Evolutionary conservation across 2,113 vertebrate genomes (phyloP), one percentile per base, ranked within the genome.

Genomic region (Acanthisitta chloris): DNA sequence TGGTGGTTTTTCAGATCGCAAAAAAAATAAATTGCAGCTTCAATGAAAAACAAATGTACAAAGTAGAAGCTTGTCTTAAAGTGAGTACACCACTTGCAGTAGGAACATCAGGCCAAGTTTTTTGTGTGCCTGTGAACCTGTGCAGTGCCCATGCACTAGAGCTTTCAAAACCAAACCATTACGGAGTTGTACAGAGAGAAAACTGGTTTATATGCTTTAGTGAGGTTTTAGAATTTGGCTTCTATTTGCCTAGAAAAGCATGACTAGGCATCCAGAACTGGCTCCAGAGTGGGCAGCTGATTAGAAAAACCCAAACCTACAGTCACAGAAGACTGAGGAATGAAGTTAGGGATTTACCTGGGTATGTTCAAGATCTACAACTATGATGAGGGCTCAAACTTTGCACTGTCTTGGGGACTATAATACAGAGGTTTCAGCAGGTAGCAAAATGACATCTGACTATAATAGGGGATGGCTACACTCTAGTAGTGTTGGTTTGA

Each of bases 301-400:
- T 57, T 40, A 9, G 12, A 34, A 4, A 21, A 45, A 14, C 4
- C 10, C 52, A 78, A 31, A 38, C 8, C 19, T 26, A 0, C 3
- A 6, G 12, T 20, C 21, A 20, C 62, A 25, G 14, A 43, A 14
- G 19, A 38, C 7, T 58, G 29, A 72, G 11, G 42, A 46, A 17
- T 74, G 64, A 19, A 57, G 4, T 61, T 12, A 54, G 34, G n/a
- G 57, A 19, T 48, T 77, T 17, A 31, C 21, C 26, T 48, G 21
- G 9, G 1, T 28, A 0, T 20, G 8, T 61, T 83, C 4, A 26
- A 67, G 23, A 42, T 14, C 59, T 5, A 10, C 3, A n/a, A 1
- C 16, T 83, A 6, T 4, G 14, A 31, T 20, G 6, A 87, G 15
- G 17, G 13, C 33, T 15, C 29, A 36, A 51, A n/a, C 5, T 76